Evolutionary conservation across 2,888 invertebrate genomes (phyloP), one percentile per base, ranked within the genome.

Genomic region (Caenorhabditis sp.): DNA sequence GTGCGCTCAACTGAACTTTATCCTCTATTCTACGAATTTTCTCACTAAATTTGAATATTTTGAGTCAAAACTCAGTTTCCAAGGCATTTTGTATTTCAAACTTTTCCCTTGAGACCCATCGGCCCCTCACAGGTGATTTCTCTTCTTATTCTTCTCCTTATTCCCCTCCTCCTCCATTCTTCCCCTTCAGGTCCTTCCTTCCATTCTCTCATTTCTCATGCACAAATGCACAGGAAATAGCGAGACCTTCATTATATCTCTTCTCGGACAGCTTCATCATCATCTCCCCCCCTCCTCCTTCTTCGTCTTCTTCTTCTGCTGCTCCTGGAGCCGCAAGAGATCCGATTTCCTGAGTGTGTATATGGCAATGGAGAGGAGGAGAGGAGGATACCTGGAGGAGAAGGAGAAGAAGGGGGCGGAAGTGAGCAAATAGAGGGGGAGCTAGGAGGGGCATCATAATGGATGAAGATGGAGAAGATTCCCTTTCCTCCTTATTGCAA

Each of bases 391-490:
- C 71, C 71, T 72, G 71, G 32, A 47, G 62, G 18, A 28, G 37
- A 53, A n/a, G n/a, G n/a, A n/a, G n/a, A n/a, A n/a, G n/a, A n/a
- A n/a, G 53, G 22, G 50, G 32, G 24, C 15, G 20, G 35, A 65
- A 74, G 47, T 74, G 74, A 74, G 74, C 74, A 74, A 74, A 74
- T 44, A 74, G 51, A 61, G 32, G 28, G 37, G 60, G 15, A 22
- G n/a, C n/a, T n/a, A n/a, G 22, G n/a, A 22, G 32, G 37, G 53
- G 51, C 24, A 18, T 40, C 72, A 13, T 74, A 74, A 74, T 74
- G 74, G 74, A 74, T n/a, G n/a, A 53, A 56, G 62, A n/a, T n/a
- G n/a, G n/a, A n/a, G 40, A 51, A 24, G 28, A 58, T 18, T 35
- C 67, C 22, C 56, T 56, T 67, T 56, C 28, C n/a, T n/a, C n/a